phyloP scores from a whole-genome alignment of 2,113 vertebrate genomes.

The Phaetusa simplex region DNA sequence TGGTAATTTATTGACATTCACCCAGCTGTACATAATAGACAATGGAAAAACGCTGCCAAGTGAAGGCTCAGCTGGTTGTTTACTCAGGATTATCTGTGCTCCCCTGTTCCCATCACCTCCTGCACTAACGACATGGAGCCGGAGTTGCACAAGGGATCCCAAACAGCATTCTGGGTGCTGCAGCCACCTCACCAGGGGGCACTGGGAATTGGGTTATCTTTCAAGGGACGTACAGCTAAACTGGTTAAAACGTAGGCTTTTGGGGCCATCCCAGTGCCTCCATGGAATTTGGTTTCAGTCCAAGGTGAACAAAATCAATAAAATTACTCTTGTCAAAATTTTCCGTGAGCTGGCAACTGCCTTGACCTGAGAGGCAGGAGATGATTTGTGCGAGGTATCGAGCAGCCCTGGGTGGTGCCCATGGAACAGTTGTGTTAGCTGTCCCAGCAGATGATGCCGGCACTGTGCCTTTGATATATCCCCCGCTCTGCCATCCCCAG shows the following conservation, averaged over 20 bases:
- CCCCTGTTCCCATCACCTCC: not conserved
- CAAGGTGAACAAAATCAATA: conserved; percentile 21
- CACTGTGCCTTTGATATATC: not conserved
- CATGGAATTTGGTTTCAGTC: not conserved
- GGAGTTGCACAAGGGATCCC: not conserved
- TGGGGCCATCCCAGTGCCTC: not conserved
- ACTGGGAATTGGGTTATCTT: not conserved
- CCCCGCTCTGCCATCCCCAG: rapidly evolving
- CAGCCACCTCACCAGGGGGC: not conserved
- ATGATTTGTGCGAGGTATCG: rapidly evolving
- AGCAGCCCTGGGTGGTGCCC: not conserved
- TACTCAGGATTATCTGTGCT: not conserved
- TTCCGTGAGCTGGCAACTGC: conserved; percentile 9
- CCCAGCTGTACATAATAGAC: conserved; percentile 21
- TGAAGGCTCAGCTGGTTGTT: not conserved
- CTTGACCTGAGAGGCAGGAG: not conserved
- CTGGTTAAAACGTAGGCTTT: not conserved
- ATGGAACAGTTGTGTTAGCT: rapidly evolving
- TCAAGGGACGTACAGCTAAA: not conserved
- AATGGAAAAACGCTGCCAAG: not conserved
- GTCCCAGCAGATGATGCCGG: rapidly evolving
- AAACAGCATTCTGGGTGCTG: not conserved
- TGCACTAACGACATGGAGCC: rapidly evolving
- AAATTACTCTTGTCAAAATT: conserved; percentile 17
- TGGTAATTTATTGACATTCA: not conserved